Conservation (phyloP, 2,113 vertebrate species). For the Pipra filicauda region DNA sequence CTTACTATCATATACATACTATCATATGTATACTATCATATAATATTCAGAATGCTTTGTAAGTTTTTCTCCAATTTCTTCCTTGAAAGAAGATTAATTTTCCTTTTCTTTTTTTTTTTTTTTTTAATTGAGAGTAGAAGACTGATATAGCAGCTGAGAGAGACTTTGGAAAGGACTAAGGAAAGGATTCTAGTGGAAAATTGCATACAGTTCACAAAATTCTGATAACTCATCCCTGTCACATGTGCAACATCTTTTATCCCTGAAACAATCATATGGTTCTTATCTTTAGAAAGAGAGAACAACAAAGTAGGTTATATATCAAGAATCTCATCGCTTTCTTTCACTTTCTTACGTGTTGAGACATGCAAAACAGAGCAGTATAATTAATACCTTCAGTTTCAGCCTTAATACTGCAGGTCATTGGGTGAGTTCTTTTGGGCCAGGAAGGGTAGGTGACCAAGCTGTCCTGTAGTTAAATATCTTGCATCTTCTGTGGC, state of each 20-base stretch:
- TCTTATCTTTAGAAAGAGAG: not conserved
- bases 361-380: not conserved
- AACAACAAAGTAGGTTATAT: not conserved
- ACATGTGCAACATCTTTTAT: not conserved
- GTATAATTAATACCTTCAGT: not conserved
- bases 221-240: not conserved
- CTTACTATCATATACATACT: not conserved
- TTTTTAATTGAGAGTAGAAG: not conserved
- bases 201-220: not conserved
- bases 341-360: not conserved
- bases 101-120: not conserved
- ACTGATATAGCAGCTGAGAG: not conserved
- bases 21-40: not conserved
- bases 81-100: not conserved
- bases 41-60: not conserved
- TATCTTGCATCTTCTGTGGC: not conserved
- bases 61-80: not conserved
- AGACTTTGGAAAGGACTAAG: not conserved
- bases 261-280: not conserved
- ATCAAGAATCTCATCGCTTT: not conserved
- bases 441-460: not conserved
- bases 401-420: not conserved
- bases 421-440: not conserved
- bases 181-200: not conserved
- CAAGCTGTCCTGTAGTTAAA: not conserved